Evolutionary conservation across 37 sponge, comb jelly and placozoan genomes (phyloP), one percentile per base, ranked within the genome.

Genomic region (Cladorhizidae sp.): DNA sequence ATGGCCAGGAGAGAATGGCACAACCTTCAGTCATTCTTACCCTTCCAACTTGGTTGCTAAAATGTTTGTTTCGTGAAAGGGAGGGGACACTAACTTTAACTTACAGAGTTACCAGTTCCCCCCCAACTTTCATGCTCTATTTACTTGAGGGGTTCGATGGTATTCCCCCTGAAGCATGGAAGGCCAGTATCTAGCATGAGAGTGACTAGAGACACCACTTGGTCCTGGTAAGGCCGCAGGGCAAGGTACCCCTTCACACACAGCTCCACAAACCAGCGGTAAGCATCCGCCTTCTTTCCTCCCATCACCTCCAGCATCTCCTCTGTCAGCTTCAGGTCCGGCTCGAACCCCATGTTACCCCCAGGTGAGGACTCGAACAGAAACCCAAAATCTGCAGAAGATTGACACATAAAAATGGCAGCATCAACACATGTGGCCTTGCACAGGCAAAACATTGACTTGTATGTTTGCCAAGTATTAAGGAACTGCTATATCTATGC

Each of bases 301-400:
- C 96, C 99, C 99, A 98, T 96, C 45, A 98, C 65, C 23, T 90
- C 85, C 62, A 96, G 64, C 99, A 98, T 98, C 65, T 98, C 99
- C 71, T 93, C 89, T 28, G 96, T 96, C 61, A 98, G 81, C 64
- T 98, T 96, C 40, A 98, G 77, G 77, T 98, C 91, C 0, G 99
- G 92, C 56, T 98, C 99, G 92, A 98, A 98, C 20, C 99, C 99
- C 58, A 98, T 69, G 75, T 98, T 98, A 14, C 99, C 96, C 22
- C 99, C 99, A 55, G 96, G 99, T 25, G 99, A 98, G 18, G 96
- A 96, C 82, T 98, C 99, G 67, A 98, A 96, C 78, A 98, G 78
- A 67, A 98, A 96, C 0, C 99, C 99, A 92, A 98, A 98, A 81
- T 98, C 99, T 91, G 59, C 25, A 54, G 23, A 45, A 45, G 8